These are phyloP conservation scores for Xenotilapia longispinis DNA, from an alignment of 2,113 vertebrate species.

Conservation along the genomic window DNA sequence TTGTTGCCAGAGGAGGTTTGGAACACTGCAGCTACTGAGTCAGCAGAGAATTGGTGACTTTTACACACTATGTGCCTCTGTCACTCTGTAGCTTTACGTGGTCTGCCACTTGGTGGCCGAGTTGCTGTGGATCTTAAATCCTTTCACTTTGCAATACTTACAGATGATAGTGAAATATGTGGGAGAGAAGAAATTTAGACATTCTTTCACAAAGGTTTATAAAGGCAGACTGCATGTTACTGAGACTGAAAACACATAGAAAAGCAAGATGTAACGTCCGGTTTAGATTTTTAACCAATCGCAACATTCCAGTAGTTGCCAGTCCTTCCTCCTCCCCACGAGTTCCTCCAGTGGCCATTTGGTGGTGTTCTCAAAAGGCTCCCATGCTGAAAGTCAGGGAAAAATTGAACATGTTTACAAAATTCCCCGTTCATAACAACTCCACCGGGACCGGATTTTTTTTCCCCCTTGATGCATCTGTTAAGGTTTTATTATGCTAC, in stretches of 20 bases:
- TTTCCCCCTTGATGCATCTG: background rate
- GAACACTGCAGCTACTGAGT: background rate
- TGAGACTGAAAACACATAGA: background rate
- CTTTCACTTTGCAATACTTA: background rate
- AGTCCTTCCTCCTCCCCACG: background rate
- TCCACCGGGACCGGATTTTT: background rate
- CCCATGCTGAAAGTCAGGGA: background rate
- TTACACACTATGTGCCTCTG: background rate
- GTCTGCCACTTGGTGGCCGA: background rate
- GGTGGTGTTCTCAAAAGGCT: background rate
- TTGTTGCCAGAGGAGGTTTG: background rate
- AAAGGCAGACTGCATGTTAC: background rate
- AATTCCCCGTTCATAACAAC: background rate
- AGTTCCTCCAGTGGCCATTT: background rate
- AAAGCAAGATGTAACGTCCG: background rate
- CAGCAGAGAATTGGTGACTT: background rate
- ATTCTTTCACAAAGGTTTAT: background rate
- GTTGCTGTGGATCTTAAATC: background rate
- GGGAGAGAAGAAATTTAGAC: background rate
- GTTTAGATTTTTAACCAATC: background rate
- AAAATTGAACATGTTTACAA: background rate
- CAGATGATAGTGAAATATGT: background rate
- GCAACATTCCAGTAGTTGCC: background rate
- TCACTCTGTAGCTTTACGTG: background rate
- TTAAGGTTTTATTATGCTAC: background rate